Conservation (phyloP, 2,113 vertebrate genomes). For the Pluvialis apricaria region DNA sequence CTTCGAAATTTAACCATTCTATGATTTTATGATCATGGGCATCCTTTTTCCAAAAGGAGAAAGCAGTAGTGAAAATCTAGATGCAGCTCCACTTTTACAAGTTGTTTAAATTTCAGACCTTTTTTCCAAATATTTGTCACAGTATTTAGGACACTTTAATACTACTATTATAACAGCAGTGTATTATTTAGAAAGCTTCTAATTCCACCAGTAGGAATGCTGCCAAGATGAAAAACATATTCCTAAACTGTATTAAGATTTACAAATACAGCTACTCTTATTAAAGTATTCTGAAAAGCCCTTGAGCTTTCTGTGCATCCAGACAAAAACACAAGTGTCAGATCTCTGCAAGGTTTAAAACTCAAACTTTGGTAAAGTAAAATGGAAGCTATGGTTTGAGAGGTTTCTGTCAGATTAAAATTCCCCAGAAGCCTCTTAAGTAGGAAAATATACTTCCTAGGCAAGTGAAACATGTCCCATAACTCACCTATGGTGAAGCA, state of each 20-base stretch:
- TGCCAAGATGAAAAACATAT: background rate
- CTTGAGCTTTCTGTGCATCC: background rate
- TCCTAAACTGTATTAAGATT: background rate
- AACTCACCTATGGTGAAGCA: background rate
- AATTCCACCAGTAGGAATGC: background rate
- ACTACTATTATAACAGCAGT: background rate
- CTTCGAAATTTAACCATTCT: background rate
- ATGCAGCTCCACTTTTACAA: background rate
- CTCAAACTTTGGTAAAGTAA: background rate
- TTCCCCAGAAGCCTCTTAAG: background rate
- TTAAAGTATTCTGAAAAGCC: background rate
- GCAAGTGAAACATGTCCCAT: background rate
- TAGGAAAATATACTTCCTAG: background rate
- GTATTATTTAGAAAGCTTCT: background rate
- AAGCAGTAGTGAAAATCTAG: background rate
- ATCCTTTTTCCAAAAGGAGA: background rate
- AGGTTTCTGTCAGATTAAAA: background rate
- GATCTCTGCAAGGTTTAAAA: background rate
- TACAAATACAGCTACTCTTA: background rate
- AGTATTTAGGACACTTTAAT: background rate
- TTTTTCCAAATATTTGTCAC: background rate
- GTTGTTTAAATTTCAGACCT: background rate
- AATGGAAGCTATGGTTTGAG: background rate
- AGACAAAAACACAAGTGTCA: background rate
- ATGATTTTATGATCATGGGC: background rate